Conservation (phyloP, 2,797 vertebrate species). For the Protosalanx chinensis region DNA sequence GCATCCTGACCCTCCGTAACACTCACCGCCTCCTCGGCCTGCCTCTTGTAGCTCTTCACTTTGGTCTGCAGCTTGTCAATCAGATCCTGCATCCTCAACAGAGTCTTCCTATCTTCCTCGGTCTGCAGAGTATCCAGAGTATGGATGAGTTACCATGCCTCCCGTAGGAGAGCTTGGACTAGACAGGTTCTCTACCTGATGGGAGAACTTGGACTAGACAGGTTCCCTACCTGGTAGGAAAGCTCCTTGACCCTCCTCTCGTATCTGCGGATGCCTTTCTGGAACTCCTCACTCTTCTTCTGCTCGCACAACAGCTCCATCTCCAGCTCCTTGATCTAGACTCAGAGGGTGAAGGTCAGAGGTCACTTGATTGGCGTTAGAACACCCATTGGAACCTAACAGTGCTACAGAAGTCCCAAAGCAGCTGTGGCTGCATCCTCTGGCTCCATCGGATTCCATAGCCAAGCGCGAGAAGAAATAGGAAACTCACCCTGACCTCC, state of each 20-base stretch:
- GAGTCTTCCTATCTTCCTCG: conserved; percentile 89
- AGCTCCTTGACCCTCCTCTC: conserved; percentile 81
- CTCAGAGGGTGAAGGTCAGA: background rate
- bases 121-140: conserved; percentile 64
- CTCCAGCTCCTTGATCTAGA: conserved; percentile 80
- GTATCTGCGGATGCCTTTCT: conserved; percentile 78
- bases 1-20: background rate
- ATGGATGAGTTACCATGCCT: background rate
- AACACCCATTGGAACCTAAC: too few species aligned
- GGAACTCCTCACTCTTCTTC: conserved; percentile 75
- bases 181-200: background rate
- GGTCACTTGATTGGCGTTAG: background rate
- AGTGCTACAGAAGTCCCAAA: background rate
- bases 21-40: conserved; percentile 87
- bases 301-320: conserved; percentile 80
- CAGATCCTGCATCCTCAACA: conserved; percentile 90
- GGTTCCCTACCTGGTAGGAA: conserved; percentile 49
- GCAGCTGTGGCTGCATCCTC: background rate
- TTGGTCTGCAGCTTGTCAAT: conserved; percentile 91
- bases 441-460: background rate
- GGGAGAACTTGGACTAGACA: conserved; percentile 33
- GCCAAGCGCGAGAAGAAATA: background rate
- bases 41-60: conserved; percentile 94
- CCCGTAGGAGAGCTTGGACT: conserved; percentile 30
- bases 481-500: conserved; percentile 77